Conservation (phyloP, 2,797 vertebrate genomes). For the Varecia variegata region DNA sequence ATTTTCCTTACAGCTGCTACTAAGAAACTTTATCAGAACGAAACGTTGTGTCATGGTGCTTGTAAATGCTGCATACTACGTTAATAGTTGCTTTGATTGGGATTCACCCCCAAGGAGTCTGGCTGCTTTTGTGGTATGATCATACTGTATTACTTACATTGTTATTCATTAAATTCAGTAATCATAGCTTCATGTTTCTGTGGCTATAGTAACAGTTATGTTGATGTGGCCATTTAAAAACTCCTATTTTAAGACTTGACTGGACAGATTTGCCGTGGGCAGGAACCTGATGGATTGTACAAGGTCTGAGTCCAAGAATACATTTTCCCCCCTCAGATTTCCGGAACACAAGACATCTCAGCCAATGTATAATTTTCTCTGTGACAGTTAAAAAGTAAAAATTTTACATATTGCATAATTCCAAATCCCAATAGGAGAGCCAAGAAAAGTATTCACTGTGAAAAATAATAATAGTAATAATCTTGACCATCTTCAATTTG, state of each 20-base stretch:
- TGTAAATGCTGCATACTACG: constrained; percentile 92
- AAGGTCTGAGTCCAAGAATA: constrained; percentile 78
- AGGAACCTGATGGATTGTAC: constrained; percentile 73
- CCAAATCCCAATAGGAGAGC: constrained; percentile 17
- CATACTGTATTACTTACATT: constrained; percentile 65
- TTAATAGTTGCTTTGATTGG: constrained; percentile 99
- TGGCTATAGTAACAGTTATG: constrained; percentile 75
- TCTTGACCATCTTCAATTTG: constrained; percentile 33
- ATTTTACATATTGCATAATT: constrained; percentile 53
- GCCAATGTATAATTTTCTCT: constrained; percentile 71
- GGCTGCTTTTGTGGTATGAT: constrained; percentile 95
- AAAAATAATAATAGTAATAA: constrained; percentile 49
- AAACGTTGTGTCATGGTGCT: constrained; percentile 94
- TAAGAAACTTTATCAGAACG: constrained; percentile 94
- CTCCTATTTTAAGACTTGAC: constrained; percentile 75
- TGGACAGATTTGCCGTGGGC: constrained; percentile 78
- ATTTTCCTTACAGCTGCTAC: constrained; percentile 88
- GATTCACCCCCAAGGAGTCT: constrained; percentile 97
- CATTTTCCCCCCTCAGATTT: constrained; percentile 61
- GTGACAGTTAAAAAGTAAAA: constrained; percentile 64
- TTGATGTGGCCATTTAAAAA: constrained; percentile 72
- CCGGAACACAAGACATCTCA: constrained; percentile 71
- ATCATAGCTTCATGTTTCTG: constrained; percentile 55
- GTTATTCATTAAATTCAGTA: constrained; percentile 68
- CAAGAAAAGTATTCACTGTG: constrained; percentile 56